Base-by-base conservation (phyloP, 30 jellyfish, hydroid and myxozoan genomes). In the Nemopilema nomurai region DNA sequence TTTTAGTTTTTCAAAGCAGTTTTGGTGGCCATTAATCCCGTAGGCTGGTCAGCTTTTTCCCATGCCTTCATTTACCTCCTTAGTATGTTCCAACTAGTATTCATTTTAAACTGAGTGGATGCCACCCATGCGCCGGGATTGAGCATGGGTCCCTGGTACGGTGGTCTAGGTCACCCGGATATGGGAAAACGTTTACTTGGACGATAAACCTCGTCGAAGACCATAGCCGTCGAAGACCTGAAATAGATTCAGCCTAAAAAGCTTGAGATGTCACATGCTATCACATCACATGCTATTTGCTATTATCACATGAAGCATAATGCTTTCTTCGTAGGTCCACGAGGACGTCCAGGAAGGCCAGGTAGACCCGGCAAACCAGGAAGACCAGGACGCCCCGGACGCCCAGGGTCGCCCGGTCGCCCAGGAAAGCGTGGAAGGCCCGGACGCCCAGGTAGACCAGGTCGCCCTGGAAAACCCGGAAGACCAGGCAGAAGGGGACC, bases 361-460 rank as follows among this genome's bases (percentile, higher is more conserved):
- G 72, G 72, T n/a, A 63, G n/a, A 18, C 7, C 7, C 6, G 72
- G 72, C 7, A 8, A 13, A 6, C 57, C 57, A 41, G 57, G 57
- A 41, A 41, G 57, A 41, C 57, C 57, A 3, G 57, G 57, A 41
- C 6, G 57, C 6, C 57, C 57, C 6, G 57, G 57, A 41, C 6
- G 13, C 9, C 6, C 6, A 6, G 57, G 57, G 13, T 13, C 18
- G 18, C 72, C 29, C 7, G 82, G 82, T 8, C 67, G 71, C 72
- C 72, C 71, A 17, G 84, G 84, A 18, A 41, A 27, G 23, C 71
- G 51, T 19, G 84, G 84, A 17, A 23, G 72, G 20, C 84, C 84
- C 1, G 84, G 84, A 22, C 71, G 19, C 51, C 71, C 71, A 33
- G 84, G 84, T 30, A 74, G 84, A 74, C 84, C 6, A 49, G 84